These are phyloP conservation scores for Bos javanicus DNA, from an alignment of 2,113 vertebrate genomes.

Conservation along the genomic window DNA sequence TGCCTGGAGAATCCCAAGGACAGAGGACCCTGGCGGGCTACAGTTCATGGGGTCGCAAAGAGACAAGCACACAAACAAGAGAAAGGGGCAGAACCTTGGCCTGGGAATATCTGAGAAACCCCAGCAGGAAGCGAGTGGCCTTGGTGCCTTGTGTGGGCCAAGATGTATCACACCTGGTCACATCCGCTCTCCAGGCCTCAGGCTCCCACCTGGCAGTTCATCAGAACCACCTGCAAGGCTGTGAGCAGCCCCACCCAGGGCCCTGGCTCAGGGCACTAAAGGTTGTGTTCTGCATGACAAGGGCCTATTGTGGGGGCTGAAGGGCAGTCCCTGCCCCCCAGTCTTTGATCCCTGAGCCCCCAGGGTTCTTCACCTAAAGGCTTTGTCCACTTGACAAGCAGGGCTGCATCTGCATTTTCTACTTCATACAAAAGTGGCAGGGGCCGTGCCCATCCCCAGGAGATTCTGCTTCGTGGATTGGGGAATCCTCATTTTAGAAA, in stretches of 20 bases:
- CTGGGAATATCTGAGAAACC: not conserved
- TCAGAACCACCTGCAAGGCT: not conserved
- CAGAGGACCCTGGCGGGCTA: not conserved
- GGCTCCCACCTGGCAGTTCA: not conserved
- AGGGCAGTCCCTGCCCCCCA: not conserved
- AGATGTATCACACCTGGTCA: not conserved
- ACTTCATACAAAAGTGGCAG: not conserved
- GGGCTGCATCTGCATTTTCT: not conserved
- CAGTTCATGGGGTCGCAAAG: not conserved
- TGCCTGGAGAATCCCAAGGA: not conserved
- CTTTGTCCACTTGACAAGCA: not conserved
- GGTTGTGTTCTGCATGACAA: not conserved
- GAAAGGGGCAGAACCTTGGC: not conserved
- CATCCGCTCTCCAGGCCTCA: not conserved
- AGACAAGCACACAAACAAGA: not conserved
- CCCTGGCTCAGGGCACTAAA: not conserved
- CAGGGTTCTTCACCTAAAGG: not conserved
- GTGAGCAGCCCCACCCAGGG: not conserved
- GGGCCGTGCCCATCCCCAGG: not conserved
- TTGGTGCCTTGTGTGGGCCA: not conserved
- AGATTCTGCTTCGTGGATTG: not conserved
- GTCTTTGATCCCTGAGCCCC: fast-evolving
- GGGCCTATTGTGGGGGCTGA: not conserved
- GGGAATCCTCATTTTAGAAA: not conserved
- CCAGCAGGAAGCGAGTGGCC: not conserved